Base-by-base conservation (phyloP, 2,888 invertebrate species). In the Leptinotarsa haldemani region DNA sequence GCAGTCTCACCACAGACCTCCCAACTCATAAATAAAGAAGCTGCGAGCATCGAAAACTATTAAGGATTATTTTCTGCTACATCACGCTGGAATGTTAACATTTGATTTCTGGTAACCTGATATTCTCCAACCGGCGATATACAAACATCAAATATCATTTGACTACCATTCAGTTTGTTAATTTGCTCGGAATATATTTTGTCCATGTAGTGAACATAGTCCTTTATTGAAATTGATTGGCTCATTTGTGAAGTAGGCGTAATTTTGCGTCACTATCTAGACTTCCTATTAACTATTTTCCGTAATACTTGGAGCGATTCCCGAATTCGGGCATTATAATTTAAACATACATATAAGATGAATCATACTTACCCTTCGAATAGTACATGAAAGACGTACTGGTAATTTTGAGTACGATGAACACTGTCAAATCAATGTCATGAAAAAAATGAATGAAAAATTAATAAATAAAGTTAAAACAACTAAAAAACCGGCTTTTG, bases 31-130 rank as follows among this genome's bases (percentile, higher is more conserved):
- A 56, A 83, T 84, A 82, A 84, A 86, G 85, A 84, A 86, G 86
- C 85, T 84, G 82, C 84, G 79, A 83, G 83, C 83, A 80, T 85
- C 83, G 80, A 82, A 84, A 86, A 84, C 85, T 85, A 85, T 85
- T 86, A 86, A 84, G 81, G 83, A 85, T 84, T 83, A 83, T 82
- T 85, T 87, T 86, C 83, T 85, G 86, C 87, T 83, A 83, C 85
- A 85, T 86, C 86, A 86, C 85, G 74, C 83, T 84, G 82, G 86
- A 87, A 87, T 87, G 85, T 86, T 85, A 85, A 84, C 85, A 85
- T 85, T 85, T 84, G 85, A 84, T 84, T 85, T 84, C 81, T 79
- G 77, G 85, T 85, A 86, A 85, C 80, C 77, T 76, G 85, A 86
- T 86, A 84, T 82, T 78, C 68, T 64, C 80, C 82, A 82, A 80